Conservation (phyloP, 2,888 invertebrate species). For the Aphodius sticticus region DNA sequence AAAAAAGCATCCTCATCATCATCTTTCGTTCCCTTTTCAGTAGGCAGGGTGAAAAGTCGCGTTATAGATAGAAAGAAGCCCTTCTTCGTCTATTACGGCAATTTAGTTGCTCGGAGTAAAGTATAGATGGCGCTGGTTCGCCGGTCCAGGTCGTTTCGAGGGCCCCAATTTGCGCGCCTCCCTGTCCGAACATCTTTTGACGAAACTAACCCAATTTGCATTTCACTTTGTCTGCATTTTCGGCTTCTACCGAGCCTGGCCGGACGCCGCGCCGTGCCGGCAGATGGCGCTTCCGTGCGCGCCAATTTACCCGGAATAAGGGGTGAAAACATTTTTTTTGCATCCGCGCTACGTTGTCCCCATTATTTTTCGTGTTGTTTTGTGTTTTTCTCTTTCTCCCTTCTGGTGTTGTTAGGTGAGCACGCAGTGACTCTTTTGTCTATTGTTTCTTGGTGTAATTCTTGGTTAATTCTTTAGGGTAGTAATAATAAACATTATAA, state of each 20-base stretch:
- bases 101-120: conserved; percentile 46
- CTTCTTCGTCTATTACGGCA: conserved; percentile 47
- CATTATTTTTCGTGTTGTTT: neutral
- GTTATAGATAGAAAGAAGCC: neutral
- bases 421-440: too few species aligned
- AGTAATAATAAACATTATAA: too few species aligned
- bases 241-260: conserved; percentile 14
- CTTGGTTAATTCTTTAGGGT: too few species aligned
- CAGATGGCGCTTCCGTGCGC: neutral
- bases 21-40: too few species aligned
- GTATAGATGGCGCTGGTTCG: neutral
- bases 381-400: neutral
- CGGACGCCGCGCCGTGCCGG: neutral
- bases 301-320: neutral
- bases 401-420: too few species aligned
- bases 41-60: too few species aligned
- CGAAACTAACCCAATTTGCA: conserved; percentile 53
- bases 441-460: too few species aligned
- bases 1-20: too few species aligned
- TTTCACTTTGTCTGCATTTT: conserved; percentile 45
- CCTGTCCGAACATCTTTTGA: conserved; percentile 50
- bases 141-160: conserved; percentile 32
- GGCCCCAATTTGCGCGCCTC: conserved; percentile 41
- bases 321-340: neutral
- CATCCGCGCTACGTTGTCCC: neutral